These are phyloP conservation scores for Prochilodus magdalenae DNA, from an alignment of 2,113 vertebrate species.

Conservation along the genomic window DNA sequence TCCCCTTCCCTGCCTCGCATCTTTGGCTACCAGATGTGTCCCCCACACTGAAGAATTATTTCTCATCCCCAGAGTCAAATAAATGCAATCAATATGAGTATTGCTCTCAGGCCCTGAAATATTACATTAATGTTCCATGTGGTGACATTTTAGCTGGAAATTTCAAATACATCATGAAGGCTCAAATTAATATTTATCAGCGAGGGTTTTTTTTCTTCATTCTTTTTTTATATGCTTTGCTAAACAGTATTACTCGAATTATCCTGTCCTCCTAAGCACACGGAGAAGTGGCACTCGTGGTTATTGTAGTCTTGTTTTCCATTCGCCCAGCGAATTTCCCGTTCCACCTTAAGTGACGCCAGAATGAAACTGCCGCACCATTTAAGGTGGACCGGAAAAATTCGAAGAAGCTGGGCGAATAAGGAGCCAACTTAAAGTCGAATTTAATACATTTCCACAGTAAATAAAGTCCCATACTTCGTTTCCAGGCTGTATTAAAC, in stretches of 20 bases:
- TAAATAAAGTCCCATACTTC: too few relatives aligned
- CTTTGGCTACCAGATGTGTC: constrained; percentile 99
- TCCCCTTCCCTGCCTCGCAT: constrained; percentile 95
- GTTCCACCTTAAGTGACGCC: too few relatives aligned
- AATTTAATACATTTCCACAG: too few relatives aligned
- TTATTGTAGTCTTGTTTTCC: constrained; percentile 39
- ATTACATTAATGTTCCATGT: constrained; percentile 99
- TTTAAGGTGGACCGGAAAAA: too few relatives aligned
- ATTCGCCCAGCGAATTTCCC: too few relatives aligned
- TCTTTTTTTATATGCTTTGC: constrained; percentile 96
- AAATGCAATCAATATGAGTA: constrained; percentile 99
- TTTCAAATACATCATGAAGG: constrained; percentile 99
- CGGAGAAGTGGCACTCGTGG: constrained; percentile 65
- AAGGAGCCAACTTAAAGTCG: too few relatives aligned
- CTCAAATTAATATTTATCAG: constrained; percentile 99
- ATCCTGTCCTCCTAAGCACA: constrained; percentile 72
- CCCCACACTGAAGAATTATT: constrained; percentile 99
- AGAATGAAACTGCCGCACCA: too few relatives aligned
- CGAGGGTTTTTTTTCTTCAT: constrained; percentile 97
- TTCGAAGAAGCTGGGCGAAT: too few relatives aligned
- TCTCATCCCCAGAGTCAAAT: constrained; percentile 99
- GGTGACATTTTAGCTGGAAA: constrained; percentile 99
- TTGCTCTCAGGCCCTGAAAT: constrained; percentile 99
- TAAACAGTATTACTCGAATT: constrained; percentile 94
- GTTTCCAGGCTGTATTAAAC: too few relatives aligned